A percentile compares a stretch with the other conserved stretches of the same genome.
Conservation (phyloP, 2,888 invertebrate species). For the Isotomurus palustris region DNA sequence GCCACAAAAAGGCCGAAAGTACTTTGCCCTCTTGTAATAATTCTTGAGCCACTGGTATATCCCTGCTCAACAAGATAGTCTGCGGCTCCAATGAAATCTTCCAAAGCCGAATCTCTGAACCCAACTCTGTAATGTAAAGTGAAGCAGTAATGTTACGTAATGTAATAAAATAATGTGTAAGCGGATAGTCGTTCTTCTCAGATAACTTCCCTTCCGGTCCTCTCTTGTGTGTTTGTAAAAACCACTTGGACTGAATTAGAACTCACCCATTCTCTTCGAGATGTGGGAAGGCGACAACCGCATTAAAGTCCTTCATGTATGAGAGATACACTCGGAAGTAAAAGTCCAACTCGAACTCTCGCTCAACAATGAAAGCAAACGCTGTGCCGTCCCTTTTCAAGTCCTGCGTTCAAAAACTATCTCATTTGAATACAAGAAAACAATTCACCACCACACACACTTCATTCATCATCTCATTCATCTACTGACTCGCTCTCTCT, state of each 20-base stretch:
- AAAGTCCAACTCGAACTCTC: slow-evolving; percentile 31
- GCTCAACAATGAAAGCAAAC: slow-evolving; percentile 26
- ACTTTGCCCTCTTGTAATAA: slow-evolving; percentile 50
- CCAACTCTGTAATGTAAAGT: slow-evolving; percentile 20
- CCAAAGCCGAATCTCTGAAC: slow-evolving; percentile 25
- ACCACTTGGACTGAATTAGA: not conserved
- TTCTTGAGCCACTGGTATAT: slow-evolving; percentile 69
- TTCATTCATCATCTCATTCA: too few relatives aligned
- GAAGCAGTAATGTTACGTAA: not conserved
- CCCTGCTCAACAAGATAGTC: slow-evolving; percentile 74
- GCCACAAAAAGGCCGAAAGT: slow-evolving; percentile 33
- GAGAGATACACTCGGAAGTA: slow-evolving; percentile 33
- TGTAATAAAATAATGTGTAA: not conserved
- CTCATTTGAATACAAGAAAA: too few relatives aligned
- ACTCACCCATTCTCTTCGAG: slow-evolving; percentile 26
- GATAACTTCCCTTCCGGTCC: not conserved
- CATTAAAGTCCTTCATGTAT: slow-evolving; percentile 35
- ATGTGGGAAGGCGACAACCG: slow-evolving; percentile 34
- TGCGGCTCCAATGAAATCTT: slow-evolving; percentile 65
- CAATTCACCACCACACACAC: too few relatives aligned
- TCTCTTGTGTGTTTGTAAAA: not conserved
- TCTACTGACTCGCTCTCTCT: too few relatives aligned
- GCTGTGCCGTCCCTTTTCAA: slow-evolving; percentile 27
- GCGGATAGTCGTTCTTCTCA: not conserved
- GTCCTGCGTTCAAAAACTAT: too few relatives aligned